phyloP scores from a whole-genome alignment of 2,797 vertebrate species.

The Ctenopoma multispine region DNA sequence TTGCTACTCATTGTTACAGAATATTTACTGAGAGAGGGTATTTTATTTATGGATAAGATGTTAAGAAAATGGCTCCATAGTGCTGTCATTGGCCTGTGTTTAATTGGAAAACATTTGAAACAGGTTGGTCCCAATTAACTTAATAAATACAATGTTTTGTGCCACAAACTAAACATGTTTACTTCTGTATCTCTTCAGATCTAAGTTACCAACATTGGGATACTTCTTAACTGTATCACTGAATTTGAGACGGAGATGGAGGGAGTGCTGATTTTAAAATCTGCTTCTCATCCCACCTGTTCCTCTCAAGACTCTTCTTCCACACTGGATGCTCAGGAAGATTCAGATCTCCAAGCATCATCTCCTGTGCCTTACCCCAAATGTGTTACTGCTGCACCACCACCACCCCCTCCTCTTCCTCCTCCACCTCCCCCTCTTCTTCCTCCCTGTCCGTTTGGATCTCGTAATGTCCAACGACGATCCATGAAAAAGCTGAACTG shows the following conservation, averaged over 20 bases:
- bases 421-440: slow-evolving; percentile 46
- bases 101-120: too few relatives aligned
- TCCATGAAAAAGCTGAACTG: slow-evolving; percentile 89
- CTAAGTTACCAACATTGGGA: slow-evolving; percentile 13
- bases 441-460: slow-evolving; percentile 38
- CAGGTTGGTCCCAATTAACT: too few relatives aligned
- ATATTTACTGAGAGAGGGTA: not conserved
- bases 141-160: too few relatives aligned
- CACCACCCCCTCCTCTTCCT: slow-evolving; percentile 15
- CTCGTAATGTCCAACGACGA: slow-evolving; percentile 60
- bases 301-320: slow-evolving; percentile 31
- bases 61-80: not conserved
- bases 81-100: too few relatives aligned
- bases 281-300: slow-evolving; percentile 34
- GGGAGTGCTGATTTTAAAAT: slow-evolving; percentile 55
- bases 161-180: not conserved
- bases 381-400: slow-evolving; percentile 15
- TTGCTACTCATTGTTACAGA: not conserved
- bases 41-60: not conserved
- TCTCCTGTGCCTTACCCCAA: not conserved
- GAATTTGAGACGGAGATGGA: slow-evolving; percentile 69
- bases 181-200: slow-evolving; percentile 43
- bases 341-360: slow-evolving; percentile 24
- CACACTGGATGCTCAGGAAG: slow-evolving; percentile 19
- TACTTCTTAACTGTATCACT: slow-evolving; percentile 11